phyloP scores from a whole-genome alignment of 2,113 vertebrate species.

The Equus przewalskii region DNA sequence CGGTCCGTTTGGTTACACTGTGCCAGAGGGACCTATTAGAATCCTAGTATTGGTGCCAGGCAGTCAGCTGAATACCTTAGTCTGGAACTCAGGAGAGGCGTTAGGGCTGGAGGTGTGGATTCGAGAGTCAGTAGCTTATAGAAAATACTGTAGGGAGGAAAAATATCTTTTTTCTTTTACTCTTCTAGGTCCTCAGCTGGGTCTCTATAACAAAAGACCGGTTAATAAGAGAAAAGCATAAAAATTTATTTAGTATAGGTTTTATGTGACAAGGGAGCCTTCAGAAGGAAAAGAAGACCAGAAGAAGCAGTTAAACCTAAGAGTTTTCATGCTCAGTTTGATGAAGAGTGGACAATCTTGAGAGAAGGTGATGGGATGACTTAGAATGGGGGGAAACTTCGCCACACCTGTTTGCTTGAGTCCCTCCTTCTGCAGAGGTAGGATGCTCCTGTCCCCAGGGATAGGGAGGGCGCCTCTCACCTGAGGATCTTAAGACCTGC shows the following conservation, averaged over 20 bases:
- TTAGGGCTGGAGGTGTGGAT: background rate
- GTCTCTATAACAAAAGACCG: background rate
- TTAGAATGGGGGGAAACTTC: background rate
- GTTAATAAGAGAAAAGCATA: background rate
- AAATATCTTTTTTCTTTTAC: background rate
- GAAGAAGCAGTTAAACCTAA: background rate
- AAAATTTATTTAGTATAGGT: background rate
- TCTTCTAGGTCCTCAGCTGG: background rate
- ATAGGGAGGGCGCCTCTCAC: background rate
- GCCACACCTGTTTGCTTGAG: background rate
- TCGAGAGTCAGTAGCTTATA: background rate
- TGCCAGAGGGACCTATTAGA: background rate
- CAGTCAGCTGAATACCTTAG: background rate
- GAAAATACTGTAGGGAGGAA: background rate
- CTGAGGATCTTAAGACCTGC: background rate
- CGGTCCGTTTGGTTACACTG: background rate
- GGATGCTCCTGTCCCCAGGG: background rate
- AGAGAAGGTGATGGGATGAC: background rate
- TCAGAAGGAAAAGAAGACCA: background rate
- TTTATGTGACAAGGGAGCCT: background rate
- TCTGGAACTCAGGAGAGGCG: too few relatives aligned
- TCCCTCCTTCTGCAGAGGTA: background rate
- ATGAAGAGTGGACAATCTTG: background rate
- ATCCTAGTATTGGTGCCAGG: background rate
- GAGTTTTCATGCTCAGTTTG: background rate